Conservation (phyloP, 2,888 invertebrate species). For the Epinotia bilunana region DNA sequence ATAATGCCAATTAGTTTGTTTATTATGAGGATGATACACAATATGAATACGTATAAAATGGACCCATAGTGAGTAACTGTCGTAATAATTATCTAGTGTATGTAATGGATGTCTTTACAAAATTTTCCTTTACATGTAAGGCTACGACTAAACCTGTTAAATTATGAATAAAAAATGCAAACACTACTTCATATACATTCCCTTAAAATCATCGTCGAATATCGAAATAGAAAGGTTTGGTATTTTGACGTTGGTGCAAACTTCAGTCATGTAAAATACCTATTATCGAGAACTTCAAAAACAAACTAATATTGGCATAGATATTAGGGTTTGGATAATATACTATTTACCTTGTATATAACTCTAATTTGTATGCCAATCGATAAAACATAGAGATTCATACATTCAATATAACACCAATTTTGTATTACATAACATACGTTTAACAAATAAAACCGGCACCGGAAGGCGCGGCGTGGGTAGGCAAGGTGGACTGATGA, state of each 20-base stretch:
- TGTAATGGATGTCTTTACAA: constrained; percentile 8
- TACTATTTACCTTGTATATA: too few species aligned
- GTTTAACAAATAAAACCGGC: too few species aligned
- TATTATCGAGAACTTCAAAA: too few species aligned
- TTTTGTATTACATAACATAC: too few species aligned
- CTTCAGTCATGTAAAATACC: too few species aligned
- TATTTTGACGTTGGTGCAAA: background rate
- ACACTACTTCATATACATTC: background rate
- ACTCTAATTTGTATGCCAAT: too few species aligned
- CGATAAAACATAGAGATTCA: too few species aligned
- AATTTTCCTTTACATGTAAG: constrained; percentile 24
- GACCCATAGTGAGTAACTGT: background rate
- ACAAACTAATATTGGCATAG: too few species aligned
- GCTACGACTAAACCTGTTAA: constrained; percentile 2
- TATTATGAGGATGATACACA: background rate
- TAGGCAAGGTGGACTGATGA: too few species aligned
- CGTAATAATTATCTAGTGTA: background rate
- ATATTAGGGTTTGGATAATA: too few species aligned
- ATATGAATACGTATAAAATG: background rate
- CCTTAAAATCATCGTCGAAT: background rate
- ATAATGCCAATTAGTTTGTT: background rate
- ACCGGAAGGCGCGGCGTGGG: too few species aligned
- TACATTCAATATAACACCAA: too few species aligned
- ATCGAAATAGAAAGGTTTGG: background rate
- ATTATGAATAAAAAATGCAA: background rate